Evolutionary conservation across 1,140 invertebrate genomes (phyloP), one percentile per base, ranked within the genome.

Genomic region (Leptinotarsa texana): DNA sequence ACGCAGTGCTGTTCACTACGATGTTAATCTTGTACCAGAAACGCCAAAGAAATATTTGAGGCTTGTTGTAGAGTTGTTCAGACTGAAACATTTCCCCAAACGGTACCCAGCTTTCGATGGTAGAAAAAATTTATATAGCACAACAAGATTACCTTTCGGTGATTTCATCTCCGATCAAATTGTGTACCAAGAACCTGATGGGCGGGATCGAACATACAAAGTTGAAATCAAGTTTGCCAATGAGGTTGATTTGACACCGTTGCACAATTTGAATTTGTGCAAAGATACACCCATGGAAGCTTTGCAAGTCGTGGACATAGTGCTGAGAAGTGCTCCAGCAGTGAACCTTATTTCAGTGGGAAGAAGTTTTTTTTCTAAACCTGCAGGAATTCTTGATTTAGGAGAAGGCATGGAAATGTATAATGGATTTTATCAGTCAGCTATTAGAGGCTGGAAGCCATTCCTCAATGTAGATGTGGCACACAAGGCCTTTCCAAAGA

Each of bases 301-400:
- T 1, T 83, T 94, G 13, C 93, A 94, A 85, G 94, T 92, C 67
- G 82, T 98, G 2, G 95, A 98, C 84, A 90, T 98, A 1, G 92
- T 97, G 62, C 87, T 98, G 76, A 87, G 92, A 70, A 90, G 92
- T 78, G 89, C 84, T 15, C 88, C 86, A 27, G 69, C 87, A 11
- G 80, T 84, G 33, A 79, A 75, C 4, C 87, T 86, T 74, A 83
- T 85, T n/a, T 69, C 67, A n/a, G 83, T 83, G 3, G 86, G 87
- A 15, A 79, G 86, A 24, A 87, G 85, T 5, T 87, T 85, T 63
- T 88, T 85, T 18, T 82, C 83, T 11, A 81, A 70, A 69, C 85
- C 86, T 3, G 69, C 42, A 63, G 47, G 33, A 3, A 79, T 78
- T 13, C 76, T 82, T 61, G 57, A 76, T 70, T 69, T 80, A 21